phyloP scores from a whole-genome alignment of 2,888 invertebrate species.

The Mycalesis mineus region DNA sequence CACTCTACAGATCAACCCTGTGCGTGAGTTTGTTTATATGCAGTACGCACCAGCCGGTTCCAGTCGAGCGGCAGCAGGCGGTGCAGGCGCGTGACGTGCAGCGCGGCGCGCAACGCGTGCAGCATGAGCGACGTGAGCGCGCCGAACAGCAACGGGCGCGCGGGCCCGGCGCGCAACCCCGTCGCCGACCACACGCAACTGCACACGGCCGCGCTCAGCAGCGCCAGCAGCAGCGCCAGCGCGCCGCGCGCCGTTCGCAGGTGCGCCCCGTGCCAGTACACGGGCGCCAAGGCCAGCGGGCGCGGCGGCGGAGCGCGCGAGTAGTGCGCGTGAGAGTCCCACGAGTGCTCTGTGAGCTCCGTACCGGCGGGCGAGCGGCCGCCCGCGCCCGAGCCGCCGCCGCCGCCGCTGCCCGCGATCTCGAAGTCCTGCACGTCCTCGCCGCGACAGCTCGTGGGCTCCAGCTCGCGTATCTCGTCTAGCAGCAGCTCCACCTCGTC shows the following conservation, averaged over 20 bases:
- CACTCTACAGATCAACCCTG: too few species aligned
- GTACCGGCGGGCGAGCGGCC: conserved; percentile 70
- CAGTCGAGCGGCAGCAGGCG: conserved; percentile 66
- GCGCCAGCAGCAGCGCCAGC: conserved; percentile 39
- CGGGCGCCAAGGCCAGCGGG: conserved; percentile 61
- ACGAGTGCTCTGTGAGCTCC: conserved; percentile 69
- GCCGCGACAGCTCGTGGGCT: conserved; percentile 73
- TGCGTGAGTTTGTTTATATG: too few species aligned
- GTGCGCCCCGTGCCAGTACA: conserved; percentile 62
- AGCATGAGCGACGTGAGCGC: conserved; percentile 60
- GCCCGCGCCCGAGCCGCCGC: conserved; percentile 42
- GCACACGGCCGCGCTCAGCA: conserved; percentile 41
- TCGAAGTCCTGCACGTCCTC: conserved; percentile 76
- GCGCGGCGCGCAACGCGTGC: conserved; percentile 53
- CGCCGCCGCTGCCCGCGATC: conserved; percentile 77
- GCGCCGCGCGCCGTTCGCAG: conserved; percentile 40
- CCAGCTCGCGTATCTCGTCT: conserved; percentile 76
- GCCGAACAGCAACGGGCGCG: conserved; percentile 59
- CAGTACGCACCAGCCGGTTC: conserved; percentile 43
- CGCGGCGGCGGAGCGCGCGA: conserved; percentile 59
- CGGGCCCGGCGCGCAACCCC: conserved; percentile 47
- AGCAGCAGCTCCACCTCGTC: conserved; percentile 78
- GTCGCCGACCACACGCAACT: conserved; percentile 52
- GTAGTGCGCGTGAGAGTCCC: conserved; percentile 77
- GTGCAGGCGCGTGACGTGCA: conserved; percentile 60